Conservation (phyloP, 2,888 invertebrate genomes). For the Ormyrus pomaceus region DNA sequence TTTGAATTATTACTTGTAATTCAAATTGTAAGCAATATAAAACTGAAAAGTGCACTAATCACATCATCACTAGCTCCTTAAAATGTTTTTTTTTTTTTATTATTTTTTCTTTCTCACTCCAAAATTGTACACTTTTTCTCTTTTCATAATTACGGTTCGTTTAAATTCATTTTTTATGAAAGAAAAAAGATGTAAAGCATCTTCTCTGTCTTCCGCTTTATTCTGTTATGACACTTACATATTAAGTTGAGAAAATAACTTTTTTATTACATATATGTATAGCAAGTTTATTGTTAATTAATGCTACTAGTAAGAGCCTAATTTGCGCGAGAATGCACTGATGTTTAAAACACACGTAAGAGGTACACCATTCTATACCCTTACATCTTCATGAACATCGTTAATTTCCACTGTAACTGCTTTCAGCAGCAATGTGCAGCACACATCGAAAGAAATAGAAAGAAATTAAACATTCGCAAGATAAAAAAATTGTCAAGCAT, state of each 20-base stretch:
- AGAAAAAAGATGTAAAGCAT: constrained; percentile 19
- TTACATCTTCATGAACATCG: constrained; percentile 5
- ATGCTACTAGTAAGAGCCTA: constrained; percentile 63
- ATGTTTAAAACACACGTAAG: neutral
- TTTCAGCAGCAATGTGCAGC: constrained; percentile 15
- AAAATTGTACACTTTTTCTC: constrained; percentile 64
- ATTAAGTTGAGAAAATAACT: constrained; percentile 74
- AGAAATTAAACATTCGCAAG: neutral
- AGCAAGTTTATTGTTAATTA: constrained; percentile 66
- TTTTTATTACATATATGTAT: constrained; percentile 65
- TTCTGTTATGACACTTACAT: constrained; percentile 68
- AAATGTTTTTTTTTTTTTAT: constrained; percentile 57
- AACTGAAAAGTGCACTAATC: constrained; percentile 60
- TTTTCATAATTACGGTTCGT: constrained; percentile 14
- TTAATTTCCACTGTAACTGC: constrained; percentile 7
- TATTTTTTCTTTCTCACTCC: constrained; percentile 58
- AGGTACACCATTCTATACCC: constrained; percentile 16
- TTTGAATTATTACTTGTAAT: constrained; percentile 55
- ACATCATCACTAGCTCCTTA: constrained; percentile 62
- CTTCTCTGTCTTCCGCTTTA: neutral
- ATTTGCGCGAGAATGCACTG: constrained; percentile 59
- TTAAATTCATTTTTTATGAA: constrained; percentile 44
- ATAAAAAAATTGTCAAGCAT: constrained; percentile 11
- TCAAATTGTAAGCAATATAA: constrained; percentile 61
- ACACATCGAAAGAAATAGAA: neutral